Percentiles rank a stretch among this genome's conserved stretches.
These are phyloP conservation scores for Andinoacara biseriatus DNA, from an alignment of 2,113 vertebrate species.

Conservation along the genomic window DNA sequence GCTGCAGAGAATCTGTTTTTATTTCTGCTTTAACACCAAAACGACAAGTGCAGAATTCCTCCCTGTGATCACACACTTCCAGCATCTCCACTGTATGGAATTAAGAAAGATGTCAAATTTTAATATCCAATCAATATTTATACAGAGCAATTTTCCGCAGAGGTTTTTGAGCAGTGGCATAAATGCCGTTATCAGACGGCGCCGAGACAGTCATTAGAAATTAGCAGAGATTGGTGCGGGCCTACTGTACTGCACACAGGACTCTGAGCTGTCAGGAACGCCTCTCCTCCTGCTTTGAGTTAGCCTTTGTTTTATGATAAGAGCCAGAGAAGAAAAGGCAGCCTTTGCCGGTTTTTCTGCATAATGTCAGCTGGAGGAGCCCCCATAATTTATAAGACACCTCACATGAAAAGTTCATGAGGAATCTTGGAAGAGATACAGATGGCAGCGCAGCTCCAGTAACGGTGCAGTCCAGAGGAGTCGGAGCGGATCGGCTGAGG, in stretches of 20 bases:
- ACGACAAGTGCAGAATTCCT: conserved; percentile 48
- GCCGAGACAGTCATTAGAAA: conserved; percentile 43
- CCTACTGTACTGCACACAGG: conserved; percentile 31
- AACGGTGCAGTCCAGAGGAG: conserved; percentile 59
- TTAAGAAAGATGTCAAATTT: conserved; percentile 54
- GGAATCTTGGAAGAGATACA: conserved; percentile 76
- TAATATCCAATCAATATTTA: conserved; percentile 75
- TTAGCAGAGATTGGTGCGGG: conserved; percentile 42
- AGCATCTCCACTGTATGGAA: conserved; percentile 45
- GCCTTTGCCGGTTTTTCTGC: conserved; percentile 57
- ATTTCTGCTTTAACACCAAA: conserved; percentile 46
- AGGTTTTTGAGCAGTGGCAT: conserved; percentile 48
- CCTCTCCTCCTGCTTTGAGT: conserved; percentile 40
- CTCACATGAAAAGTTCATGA: conserved; percentile 80
- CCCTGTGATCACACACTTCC: conserved; percentile 31
- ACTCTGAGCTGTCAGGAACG: conserved; percentile 56
- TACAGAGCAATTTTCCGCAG: conserved; percentile 51
- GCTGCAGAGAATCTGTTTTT: conserved; percentile 53
- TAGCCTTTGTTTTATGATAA: conserved; percentile 63
- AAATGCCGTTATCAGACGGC: conserved; percentile 56
- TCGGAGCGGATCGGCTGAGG: conserved; percentile 57
- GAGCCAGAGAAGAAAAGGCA: conserved; percentile 52
- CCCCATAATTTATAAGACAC: conserved; percentile 80
- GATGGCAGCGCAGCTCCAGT: conserved; percentile 55
- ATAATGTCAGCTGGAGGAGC: conserved; percentile 68